A percentile compares a stretch with the other conserved stretches of the same genome.
Evolutionary conservation across 2,797 vertebrate genomes (phyloP).

Genomic region (Rhabdomys pumilio): DNA sequence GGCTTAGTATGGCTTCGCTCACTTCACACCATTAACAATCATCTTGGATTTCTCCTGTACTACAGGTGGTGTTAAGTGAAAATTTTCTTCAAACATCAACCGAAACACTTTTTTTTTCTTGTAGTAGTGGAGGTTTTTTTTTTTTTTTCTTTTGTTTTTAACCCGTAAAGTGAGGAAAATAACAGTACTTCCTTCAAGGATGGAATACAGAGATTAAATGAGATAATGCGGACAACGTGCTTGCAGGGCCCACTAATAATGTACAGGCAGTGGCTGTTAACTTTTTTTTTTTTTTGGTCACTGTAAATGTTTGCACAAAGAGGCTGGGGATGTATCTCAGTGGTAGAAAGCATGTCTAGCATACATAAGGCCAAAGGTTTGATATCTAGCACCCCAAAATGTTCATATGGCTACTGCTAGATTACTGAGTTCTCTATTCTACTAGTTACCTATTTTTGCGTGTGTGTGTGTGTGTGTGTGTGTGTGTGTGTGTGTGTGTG

Average conservation of each 20-base stretch:
- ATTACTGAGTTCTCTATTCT: neutral
- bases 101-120: slow-evolving; percentile 50
- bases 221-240: neutral
- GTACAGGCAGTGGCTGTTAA: neutral
- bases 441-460: neutral
- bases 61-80: slow-evolving; percentile 72
- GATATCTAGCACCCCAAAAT: neutral
- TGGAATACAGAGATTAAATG: slow-evolving; percentile 45
- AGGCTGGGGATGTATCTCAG: neutral
- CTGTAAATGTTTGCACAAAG: slow-evolving; percentile 22
- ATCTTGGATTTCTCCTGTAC: slow-evolving; percentile 59
- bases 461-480: neutral
- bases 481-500: too few species aligned
- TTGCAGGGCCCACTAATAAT: slow-evolving; percentile 19
- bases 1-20: slow-evolving; percentile 35
- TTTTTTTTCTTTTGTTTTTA: neutral
- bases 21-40: slow-evolving; percentile 64
- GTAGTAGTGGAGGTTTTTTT: neutral
- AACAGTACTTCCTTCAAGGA: neutral
- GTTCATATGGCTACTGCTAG: neutral
- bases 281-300: slow-evolving; percentile 24
- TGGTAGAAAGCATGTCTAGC: neutral
- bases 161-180: slow-evolving; percentile 41
- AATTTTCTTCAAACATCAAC: slow-evolving; percentile 67
- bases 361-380: neutral